Base-by-base conservation (phyloP, 2,888 invertebrate genomes). In the Tetranychus truncatus region DNA sequence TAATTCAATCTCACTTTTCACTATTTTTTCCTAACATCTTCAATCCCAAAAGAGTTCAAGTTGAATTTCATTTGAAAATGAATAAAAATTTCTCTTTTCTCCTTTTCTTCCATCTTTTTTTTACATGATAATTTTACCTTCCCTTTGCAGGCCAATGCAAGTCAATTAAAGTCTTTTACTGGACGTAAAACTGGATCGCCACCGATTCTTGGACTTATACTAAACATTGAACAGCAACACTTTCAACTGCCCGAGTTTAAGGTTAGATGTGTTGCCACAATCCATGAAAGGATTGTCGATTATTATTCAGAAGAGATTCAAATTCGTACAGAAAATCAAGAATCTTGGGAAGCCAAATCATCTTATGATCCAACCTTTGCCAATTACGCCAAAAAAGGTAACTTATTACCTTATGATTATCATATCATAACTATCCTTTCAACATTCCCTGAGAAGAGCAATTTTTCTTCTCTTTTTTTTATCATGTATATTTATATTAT, bases 191-290 rank as follows among this genome's bases (percentile, higher is more conserved):
- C 20, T 20, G 69, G 69, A 7, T 20, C 66, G 20, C 69, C 11
- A 18, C 34, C n/a, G 8, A 24, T 69, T 72, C 44, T 76, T 45
- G 75, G 75, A 21, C 34, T 76, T 6, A 34, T 69, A 6, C 72
- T 76, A 1, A 21, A n/a, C n/a, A 75, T 76, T 73, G 75, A 76
- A 66, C 73, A 75, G 46, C 34, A 45, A 15, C 75, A 74, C 24
- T 76, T 76, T 73, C 76, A 76, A 46, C 66, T 75, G n/a, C 75
- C 75, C 44, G 76, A 76, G 18, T 67, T 76, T 20, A 75, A 76
- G 71, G 66, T 76, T 46, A 67, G 66, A 66, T 76, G 76, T 74
- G 74, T 75, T 21, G 76, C 75, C 18, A 67, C n/a, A 15, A 73
- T 44, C 34, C 45, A 65, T 24, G 65, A 74, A 8, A 76, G 71